These are phyloP conservation scores for Hydrozoanthus gracilis DNA, from an alignment of 92 coral and sea anemone species.

Conservation along the genomic window DNA sequence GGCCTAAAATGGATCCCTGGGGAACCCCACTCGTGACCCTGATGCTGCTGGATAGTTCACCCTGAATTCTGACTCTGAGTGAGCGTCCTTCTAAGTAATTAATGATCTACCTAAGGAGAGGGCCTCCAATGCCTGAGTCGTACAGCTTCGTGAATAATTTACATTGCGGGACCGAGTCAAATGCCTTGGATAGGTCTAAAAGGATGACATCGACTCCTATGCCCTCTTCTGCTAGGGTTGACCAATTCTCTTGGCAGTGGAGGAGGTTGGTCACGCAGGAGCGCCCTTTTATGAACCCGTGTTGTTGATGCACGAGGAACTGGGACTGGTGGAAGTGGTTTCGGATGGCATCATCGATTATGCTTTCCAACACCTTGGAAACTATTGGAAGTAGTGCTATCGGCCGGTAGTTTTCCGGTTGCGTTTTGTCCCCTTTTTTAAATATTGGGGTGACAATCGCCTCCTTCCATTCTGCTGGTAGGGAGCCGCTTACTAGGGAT, in stretches of 20 bases:
- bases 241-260: background rate
- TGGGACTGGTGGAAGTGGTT: background rate
- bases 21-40: no score
- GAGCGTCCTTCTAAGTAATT: background rate
- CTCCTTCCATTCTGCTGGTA: background rate
- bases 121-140: background rate
- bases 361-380: background rate
- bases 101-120: background rate
- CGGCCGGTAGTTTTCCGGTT: no score
- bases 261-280: background rate
- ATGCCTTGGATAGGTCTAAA: background rate
- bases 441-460: background rate
- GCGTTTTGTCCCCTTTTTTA: background rate
- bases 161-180: constrained; percentile 4
- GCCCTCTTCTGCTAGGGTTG: background rate
- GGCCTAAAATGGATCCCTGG: no score
- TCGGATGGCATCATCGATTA: background rate
- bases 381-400: background rate
- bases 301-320: no score
- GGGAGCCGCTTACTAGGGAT: background rate
- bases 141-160: background rate
- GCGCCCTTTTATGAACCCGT: background rate
- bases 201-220: background rate
- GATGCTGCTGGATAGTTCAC: background rate
- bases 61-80: background rate